Base-by-base conservation (phyloP, 2,797 vertebrate genomes). In the Etheostoma perlongum region DNA sequence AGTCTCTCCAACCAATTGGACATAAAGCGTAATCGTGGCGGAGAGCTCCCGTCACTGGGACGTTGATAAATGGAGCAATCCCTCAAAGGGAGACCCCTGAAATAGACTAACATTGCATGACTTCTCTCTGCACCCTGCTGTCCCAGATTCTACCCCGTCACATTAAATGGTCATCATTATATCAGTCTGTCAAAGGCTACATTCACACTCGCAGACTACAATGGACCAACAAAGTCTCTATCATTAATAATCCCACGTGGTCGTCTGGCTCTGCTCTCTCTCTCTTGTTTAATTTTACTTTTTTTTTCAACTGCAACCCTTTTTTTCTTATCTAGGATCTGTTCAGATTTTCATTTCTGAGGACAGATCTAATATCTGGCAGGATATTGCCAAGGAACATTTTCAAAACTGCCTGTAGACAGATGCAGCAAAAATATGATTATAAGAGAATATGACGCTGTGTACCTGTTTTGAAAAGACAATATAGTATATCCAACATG, bases 131-230 rank as follows among this genome's bases (percentile, higher is more conserved):
- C 72, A 81, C 67, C 61, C 67, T 25, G 36, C 68, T 86, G 90
- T 76, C 90, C 86, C 84, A 90, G 83, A 89, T 92, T 84, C 80
- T 55, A 59, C 57, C 47, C 79, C 46, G 61, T 90, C 91, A 88
- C 79, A 83, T 87, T 72, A 82, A 85, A 88, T 89, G 78, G 71
- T 82, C 86, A 66, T 89, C 90, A 88, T 86, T 83, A 60, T 75
- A 51, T 72, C 64, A 69, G 67, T 70, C 73, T 82, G 76, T 86
- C 78, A 83, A 69, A 74, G 70, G 42, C 74, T 61, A 27, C 59
- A 78, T 72, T 90, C 79, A 81, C 76, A 52, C 74, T 84, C 58
- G 9, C 36, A 49, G 70, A 81, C 64, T 67, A 68, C 63, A 78
- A 48, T 74, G 67, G 73, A 60, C 27, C 5, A 27, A 53, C 67